phyloP scores from a whole-genome alignment of 2,888 invertebrate species.

The Leucophora obtusa region DNA sequence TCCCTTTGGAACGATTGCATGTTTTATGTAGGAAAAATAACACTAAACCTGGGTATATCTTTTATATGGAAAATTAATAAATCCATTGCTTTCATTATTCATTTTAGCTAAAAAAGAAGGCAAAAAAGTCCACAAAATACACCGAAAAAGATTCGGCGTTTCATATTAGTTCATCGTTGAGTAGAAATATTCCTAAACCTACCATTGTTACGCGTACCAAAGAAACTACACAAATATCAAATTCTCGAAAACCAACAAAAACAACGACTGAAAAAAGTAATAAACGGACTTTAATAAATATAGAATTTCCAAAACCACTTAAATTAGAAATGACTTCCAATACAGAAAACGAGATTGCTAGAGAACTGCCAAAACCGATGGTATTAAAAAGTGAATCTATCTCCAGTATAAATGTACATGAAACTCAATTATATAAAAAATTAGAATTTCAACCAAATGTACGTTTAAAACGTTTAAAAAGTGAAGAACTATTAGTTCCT shows the following conservation, averaged over 20 bases:
- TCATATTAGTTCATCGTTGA: background rate
- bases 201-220: constrained; percentile 13
- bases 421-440: constrained; percentile 3
- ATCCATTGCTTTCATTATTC: background rate
- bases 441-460: constrained; percentile 49
- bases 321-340: constrained; percentile 25
- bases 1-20: too few species aligned
- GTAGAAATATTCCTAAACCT: constrained; percentile 15
- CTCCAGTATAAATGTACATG: background rate
- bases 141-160: background rate
- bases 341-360: background rate
- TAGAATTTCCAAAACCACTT: constrained; percentile 43
- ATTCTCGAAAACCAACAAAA: background rate
- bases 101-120: background rate
- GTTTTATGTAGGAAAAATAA: too few species aligned
- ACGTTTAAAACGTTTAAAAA: constrained; percentile 55
- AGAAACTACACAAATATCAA: background rate
- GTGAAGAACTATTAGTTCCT: constrained; percentile 17
- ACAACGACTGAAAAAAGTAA: background rate
- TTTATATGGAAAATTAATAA: background rate
- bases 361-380: constrained; percentile 41
- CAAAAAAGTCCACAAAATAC: background rate
- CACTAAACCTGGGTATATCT: too few species aligned
- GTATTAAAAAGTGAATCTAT: constrained; percentile 34
- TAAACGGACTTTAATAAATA: background rate